Evolutionary conservation across 2,888 invertebrate genomes (phyloP).

Genomic region (Boloria selene): DNA sequence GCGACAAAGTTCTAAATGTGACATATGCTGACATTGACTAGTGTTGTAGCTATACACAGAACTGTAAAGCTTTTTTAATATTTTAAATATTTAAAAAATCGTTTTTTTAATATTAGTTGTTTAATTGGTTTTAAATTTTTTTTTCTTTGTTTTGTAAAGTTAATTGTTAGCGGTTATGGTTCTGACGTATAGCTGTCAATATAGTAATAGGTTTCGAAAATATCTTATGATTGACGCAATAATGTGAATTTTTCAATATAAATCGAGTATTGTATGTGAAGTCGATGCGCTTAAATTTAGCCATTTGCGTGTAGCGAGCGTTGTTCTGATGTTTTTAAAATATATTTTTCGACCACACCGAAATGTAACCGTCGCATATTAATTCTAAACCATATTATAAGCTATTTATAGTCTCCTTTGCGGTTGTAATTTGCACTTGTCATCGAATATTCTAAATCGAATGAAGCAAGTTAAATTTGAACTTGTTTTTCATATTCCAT

Average conservation of each 20-base stretch:
- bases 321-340: conserved; percentile 8
- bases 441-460: not conserved
- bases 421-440: conserved; percentile 14
- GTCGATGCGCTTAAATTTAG: conserved; percentile 17
- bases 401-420: conserved; percentile 18
- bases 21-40: conserved; percentile 4
- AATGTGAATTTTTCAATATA: conserved; percentile 15
- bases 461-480: conserved; percentile 10
- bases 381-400: conserved; percentile 35
- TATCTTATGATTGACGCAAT: conserved; percentile 20
- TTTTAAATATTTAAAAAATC: conserved; percentile 16
- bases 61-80: not conserved
- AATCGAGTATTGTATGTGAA: conserved; percentile 16
- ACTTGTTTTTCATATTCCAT: conserved; percentile 6
- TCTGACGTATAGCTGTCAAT: conserved; percentile 18
- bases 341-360: conserved; percentile 26
- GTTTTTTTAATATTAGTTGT: conserved; percentile 17
- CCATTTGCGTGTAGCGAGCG: conserved; percentile 19
- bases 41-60: conserved; percentile 18
- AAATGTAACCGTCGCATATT: conserved; percentile 34
- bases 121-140: conserved; percentile 14
- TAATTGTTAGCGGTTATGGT: conserved; percentile 2
- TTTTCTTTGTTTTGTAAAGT: conserved; percentile 16
- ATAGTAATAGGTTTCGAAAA: conserved; percentile 11
- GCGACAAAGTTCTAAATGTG: no score